These are phyloP conservation scores for Epicauta chinensis DNA, from an alignment of 1,140 invertebrate genomes.

Conservation along the genomic window DNA sequence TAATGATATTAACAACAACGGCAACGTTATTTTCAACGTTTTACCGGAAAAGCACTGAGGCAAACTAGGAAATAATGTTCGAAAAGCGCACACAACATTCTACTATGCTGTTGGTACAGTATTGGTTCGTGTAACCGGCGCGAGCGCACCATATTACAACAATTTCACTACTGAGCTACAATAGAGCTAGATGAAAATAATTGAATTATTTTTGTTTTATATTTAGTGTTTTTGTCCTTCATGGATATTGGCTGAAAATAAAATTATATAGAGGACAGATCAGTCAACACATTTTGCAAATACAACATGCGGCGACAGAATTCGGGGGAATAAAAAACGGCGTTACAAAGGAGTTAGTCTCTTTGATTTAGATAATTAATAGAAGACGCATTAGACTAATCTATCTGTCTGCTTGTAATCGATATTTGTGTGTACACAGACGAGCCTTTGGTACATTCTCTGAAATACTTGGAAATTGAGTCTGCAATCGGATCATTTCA, in stretches of 20 bases:
- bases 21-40: slow-evolving; percentile 1
- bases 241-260: neutral
- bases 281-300: too few relatives aligned
- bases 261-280: neutral
- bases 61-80: slow-evolving; percentile 27
- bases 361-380: too few relatives aligned
- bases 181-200: slow-evolving; percentile 12
- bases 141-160: slow-evolving; percentile 11
- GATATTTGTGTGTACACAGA: too few relatives aligned
- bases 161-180: slow-evolving; percentile 21
- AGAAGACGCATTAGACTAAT: too few relatives aligned
- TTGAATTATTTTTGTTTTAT: slow-evolving; percentile 20
- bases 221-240: slow-evolving; percentile 3
- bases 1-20: slow-evolving; percentile 1
- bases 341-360: too few relatives aligned
- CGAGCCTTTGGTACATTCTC: too few relatives aligned
- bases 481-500: too few relatives aligned
- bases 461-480: too few relatives aligned
- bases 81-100: slow-evolving; percentile 21
- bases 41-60: slow-evolving; percentile 27
- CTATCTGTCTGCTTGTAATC: too few relatives aligned
- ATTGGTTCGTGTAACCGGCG: slow-evolving; percentile 10
- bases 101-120: slow-evolving; percentile 2
- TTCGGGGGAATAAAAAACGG: too few relatives aligned
- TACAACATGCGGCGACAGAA: too few relatives aligned